phyloP scores from a whole-genome alignment of 2,113 vertebrate species.

The Istiophorus platypterus region DNA sequence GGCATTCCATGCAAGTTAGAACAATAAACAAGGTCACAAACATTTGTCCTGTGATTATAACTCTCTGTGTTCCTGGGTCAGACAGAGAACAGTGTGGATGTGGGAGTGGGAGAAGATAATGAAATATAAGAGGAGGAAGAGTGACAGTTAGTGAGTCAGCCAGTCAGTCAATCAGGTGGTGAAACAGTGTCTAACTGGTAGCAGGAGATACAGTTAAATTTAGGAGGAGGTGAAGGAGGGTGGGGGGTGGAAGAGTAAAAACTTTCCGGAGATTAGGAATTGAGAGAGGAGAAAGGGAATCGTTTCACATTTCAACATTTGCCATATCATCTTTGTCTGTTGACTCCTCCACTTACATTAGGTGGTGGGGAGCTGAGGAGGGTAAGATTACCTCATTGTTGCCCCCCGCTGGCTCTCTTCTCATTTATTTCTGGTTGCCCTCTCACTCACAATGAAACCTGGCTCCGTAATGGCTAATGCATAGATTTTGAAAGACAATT shows the following conservation, averaged over 20 bases:
- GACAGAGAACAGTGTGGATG: constrained; percentile 26
- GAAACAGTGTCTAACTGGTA: constrained; percentile 44
- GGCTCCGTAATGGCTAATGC: not conserved
- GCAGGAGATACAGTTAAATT: constrained; percentile 67
- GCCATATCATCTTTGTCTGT: constrained; percentile 64
- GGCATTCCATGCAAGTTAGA: not conserved
- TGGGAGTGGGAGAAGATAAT: constrained; percentile 42
- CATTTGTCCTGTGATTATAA: no score
- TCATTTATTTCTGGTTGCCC: constrained; percentile 63
- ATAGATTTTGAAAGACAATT: constrained; percentile 16
- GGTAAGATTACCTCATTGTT: constrained; percentile 78
- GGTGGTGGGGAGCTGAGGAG: constrained; percentile 69
- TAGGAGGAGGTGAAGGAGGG: constrained; percentile 29
- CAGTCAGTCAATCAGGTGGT: constrained; percentile 65
- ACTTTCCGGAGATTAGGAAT: constrained; percentile 73
- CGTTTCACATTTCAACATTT: constrained; percentile 67
- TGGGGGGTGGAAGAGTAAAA: constrained; percentile 50
- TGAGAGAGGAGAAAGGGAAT: constrained; percentile 68
- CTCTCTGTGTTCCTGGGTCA: not conserved
- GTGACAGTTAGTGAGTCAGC: constrained; percentile 54
- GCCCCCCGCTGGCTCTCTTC: constrained; percentile 57
- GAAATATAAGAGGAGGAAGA: constrained; percentile 67
- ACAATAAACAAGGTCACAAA: no score
- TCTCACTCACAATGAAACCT: constrained; percentile 27
- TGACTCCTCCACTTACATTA: constrained; percentile 52